Evolutionary conservation across 2,888 invertebrate genomes (phyloP).

Genomic region (Eilema sororculum): DNA sequence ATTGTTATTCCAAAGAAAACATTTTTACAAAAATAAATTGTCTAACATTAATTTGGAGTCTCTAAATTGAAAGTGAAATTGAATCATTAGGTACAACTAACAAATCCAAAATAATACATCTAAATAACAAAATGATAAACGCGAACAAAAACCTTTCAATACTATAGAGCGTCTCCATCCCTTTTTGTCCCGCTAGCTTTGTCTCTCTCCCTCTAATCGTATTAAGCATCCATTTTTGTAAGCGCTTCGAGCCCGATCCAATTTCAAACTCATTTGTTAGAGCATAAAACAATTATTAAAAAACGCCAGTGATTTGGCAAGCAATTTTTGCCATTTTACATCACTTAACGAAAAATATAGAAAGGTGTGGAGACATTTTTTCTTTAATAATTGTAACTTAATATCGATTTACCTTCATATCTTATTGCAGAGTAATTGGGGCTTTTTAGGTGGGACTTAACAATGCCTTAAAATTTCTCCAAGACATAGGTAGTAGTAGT

Average conservation of each 20-base stretch:
- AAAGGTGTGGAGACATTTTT: constrained; percentile 39
- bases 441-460: neutral
- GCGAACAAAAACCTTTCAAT: constrained; percentile 57
- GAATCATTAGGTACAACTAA: constrained; percentile 56
- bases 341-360: constrained; percentile 66
- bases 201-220: constrained; percentile 86
- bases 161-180: constrained; percentile 46
- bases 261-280: constrained; percentile 90
- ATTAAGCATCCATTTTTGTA: constrained; percentile 90
- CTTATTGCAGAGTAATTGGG: no score
- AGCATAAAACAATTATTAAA: constrained; percentile 87
- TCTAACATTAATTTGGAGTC: constrained; percentile 39
- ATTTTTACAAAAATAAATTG: constrained; percentile 40
- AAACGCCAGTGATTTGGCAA: constrained; percentile 83
- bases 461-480: no score
- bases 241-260: constrained; percentile 87
- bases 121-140: constrained; percentile 65
- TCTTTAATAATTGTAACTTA: constrained; percentile 2
- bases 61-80: constrained; percentile 62
- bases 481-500: no score
- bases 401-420: neutral
- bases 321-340: constrained; percentile 82
- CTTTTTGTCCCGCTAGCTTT: constrained; percentile 48
- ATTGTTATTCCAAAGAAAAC: constrained; percentile 42
- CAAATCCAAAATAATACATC: constrained; percentile 59